phyloP scores from a whole-genome alignment of 2,888 invertebrate species.

The Cheilosia variabilis region DNA sequence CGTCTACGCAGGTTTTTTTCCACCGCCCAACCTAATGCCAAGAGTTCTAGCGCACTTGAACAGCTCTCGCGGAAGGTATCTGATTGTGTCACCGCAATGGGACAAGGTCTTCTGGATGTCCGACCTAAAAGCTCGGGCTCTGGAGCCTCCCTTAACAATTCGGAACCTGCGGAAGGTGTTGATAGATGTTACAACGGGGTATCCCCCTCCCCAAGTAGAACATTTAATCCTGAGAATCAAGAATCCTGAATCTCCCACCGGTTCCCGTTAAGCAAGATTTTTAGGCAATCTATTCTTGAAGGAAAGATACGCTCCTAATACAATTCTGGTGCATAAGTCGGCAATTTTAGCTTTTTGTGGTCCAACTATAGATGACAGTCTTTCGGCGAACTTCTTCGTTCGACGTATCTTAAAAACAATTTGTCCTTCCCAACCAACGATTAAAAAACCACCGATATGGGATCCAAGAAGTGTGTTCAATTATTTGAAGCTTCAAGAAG shows the following conservation, averaged over 20 bases:
- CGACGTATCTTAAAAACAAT: not conserved
- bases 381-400: conserved; percentile 7
- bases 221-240: conserved; percentile 32
- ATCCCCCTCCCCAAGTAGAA: conserved; percentile 13
- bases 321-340: conserved; percentile 45
- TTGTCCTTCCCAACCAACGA: not conserved
- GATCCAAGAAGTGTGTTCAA: conserved; percentile 35
- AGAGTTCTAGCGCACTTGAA: conserved; percentile 28
- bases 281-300: conserved; percentile 21
- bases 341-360: conserved; percentile 33
- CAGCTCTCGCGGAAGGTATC: conserved; percentile 22
- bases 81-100: conserved; percentile 33
- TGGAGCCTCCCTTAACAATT: no score
- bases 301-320: conserved; percentile 13
- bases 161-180: no score
- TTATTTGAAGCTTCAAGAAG: conserved; percentile 41
- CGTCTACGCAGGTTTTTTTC: no score
- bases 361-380: not conserved
- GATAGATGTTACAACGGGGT: conserved; percentile 20
- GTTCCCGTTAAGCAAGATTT: conserved; percentile 19
- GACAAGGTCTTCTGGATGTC: conserved; percentile 38
- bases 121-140: conserved; percentile 11
- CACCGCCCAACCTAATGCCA: conserved; percentile 41
- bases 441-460: conserved; percentile 13
- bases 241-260: conserved; percentile 6